Evolutionary conservation across 2,888 invertebrate genomes (phyloP).

Genomic region (Ephialtes manifestator): DNA sequence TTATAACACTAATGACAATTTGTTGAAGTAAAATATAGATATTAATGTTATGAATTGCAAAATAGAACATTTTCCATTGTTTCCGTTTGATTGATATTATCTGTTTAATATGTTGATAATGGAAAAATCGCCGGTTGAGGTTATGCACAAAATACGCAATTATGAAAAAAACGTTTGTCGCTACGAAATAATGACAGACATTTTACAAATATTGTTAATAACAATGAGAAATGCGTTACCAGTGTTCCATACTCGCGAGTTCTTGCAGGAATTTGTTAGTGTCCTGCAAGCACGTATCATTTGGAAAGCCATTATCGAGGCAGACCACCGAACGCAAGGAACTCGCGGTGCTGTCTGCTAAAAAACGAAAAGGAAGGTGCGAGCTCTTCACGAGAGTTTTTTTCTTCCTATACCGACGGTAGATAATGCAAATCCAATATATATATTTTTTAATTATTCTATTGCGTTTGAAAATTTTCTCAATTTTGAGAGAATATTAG

Average conservation of each 20-base stretch:
- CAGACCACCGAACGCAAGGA: conserved; percentile 16
- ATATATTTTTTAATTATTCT: neutral
- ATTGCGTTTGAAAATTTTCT: no score
- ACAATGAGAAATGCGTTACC: conserved; percentile 29
- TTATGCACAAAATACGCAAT: conserved; percentile 39
- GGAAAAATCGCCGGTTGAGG: conserved; percentile 19
- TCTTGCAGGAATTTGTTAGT: conserved; percentile 68
- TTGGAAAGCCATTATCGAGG: conserved; percentile 76
- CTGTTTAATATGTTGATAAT: neutral
- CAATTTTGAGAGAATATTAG: neutral
- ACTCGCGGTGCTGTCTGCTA: conserved; percentile 6
- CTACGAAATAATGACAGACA: neutral
- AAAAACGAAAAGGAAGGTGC: neutral
- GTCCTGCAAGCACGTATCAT: conserved; percentile 72
- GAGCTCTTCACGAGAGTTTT: neutral
- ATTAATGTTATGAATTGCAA: no score
- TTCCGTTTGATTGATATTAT: neutral
- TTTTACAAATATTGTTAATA: neutral
- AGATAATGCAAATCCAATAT: neutral
- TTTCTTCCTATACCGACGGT: neutral
- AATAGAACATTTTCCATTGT: neutral
- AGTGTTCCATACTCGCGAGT: conserved; percentile 52
- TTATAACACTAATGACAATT: no score
- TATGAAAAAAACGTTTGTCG: neutral
- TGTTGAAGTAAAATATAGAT: no score